Conservation (phyloP, 2,113 vertebrate genomes). For the Acinonyx jubatus region DNA sequence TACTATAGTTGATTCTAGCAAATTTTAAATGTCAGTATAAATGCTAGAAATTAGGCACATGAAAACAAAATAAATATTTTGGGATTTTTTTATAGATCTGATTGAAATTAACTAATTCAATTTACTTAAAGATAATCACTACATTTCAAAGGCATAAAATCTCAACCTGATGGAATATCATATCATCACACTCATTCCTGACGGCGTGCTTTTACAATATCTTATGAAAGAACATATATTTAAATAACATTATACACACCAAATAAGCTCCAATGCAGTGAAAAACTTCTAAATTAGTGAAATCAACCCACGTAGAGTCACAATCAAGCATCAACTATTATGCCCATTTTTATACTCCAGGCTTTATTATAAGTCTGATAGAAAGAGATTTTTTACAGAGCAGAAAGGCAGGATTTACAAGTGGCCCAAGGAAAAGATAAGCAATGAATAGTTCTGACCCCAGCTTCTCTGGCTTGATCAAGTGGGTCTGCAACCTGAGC, state of each 20-base stretch:
- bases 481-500: conserved; percentile 88
- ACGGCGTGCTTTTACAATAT: neutral
- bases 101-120: conserved; percentile 65
- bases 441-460: conserved; percentile 83
- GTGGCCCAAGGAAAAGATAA: conserved; percentile 85
- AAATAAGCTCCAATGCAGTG: conserved; percentile 35
- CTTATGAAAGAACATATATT: conserved; percentile 21
- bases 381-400: neutral
- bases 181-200: conserved; percentile 27
- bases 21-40: neutral
- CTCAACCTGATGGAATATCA: neutral
- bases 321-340: conserved; percentile 45
- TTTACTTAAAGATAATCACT: conserved; percentile 52
- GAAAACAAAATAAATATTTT: conserved; percentile 63
- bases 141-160: conserved; percentile 43
- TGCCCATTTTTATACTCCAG: neutral
- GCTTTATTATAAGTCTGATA: conserved; percentile 24
- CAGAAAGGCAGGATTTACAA: conserved; percentile 69
- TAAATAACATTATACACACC: conserved; percentile 52
- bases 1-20: conserved; percentile 19
- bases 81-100: conserved; percentile 34
- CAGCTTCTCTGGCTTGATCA: conserved; percentile 80
- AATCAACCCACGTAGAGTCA: conserved; percentile 42
- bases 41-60: conserved; percentile 8
- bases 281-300: conserved; percentile 35